Conservation (phyloP, 2,888 invertebrate species). For the Cantharis flavilabris region DNA sequence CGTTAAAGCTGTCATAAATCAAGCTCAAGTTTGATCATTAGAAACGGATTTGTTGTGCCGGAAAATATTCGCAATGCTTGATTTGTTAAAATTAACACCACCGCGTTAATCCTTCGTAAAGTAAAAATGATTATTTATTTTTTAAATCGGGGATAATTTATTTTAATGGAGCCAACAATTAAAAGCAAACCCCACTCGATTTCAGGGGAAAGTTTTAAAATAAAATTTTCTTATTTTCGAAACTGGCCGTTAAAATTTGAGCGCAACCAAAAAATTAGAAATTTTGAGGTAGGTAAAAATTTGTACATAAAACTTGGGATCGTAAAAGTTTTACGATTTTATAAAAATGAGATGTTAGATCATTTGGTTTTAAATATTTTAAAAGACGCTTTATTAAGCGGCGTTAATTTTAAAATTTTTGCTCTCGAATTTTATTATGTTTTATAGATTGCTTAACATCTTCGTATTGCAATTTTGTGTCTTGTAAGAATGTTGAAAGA, state of each 20-base stretch:
- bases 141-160: not conserved
- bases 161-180: not conserved
- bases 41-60: not conserved
- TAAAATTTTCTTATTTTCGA: not conserved
- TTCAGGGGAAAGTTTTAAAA: not conserved
- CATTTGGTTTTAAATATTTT: not conserved
- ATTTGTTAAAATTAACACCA: not conserved
- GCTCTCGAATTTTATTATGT: not conserved
- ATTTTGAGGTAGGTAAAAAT: not conserved
- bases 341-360: not conserved
- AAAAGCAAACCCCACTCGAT: not conserved
- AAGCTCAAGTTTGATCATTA: not conserved
- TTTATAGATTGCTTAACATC: conserved; percentile 1
- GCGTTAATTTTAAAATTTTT: not conserved
- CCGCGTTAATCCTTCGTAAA: not conserved
- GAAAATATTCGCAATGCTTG: not conserved
- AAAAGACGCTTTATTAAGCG: not conserved
- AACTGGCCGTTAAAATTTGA: not conserved
- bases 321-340: not conserved
- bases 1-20: not conserved
- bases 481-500: not conserved
- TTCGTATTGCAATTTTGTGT: not conserved
- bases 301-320: not conserved
- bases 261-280: not conserved
- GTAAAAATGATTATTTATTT: not conserved